A percentile compares a stretch with the other conserved stretches of the same genome.
These are phyloP conservation scores for Chrysomela aeneicollis DNA, from an alignment of 2,888 invertebrate species.

Conservation along the genomic window DNA sequence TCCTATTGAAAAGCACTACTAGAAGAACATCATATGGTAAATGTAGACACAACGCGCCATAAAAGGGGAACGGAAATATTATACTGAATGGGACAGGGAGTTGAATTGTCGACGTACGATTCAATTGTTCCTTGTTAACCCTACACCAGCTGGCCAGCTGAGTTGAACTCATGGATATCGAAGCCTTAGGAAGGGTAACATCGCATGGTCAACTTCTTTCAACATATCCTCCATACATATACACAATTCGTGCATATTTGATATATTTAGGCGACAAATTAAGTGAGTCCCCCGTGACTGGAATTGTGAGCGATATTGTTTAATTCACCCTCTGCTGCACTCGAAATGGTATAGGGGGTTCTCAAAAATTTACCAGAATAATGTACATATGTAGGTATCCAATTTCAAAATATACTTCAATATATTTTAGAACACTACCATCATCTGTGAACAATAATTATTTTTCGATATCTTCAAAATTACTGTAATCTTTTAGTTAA, in stretches of 20 bases:
- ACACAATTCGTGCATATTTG: constrained; percentile 61
- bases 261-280: constrained; percentile 62
- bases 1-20: constrained; percentile 42
- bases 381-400: background rate
- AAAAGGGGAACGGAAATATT: constrained; percentile 56
- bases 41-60: constrained; percentile 55
- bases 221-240: constrained; percentile 57
- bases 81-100: constrained; percentile 57
- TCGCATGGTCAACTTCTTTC: constrained; percentile 47
- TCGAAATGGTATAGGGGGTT: constrained; percentile 25
- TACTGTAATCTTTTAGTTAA: too few species aligned
- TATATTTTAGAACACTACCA: too few species aligned
- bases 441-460: too few species aligned
- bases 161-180: background rate
- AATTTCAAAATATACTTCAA: too few species aligned
- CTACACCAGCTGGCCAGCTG: constrained; percentile 54
- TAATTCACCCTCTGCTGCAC: constrained; percentile 47
- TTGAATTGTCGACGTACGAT: constrained; percentile 58
- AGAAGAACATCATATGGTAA: constrained; percentile 58
- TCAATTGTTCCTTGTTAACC: constrained; percentile 63
- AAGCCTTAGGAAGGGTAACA: constrained; percentile 27
- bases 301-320: constrained; percentile 57
- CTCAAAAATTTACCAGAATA: constrained; percentile 1
- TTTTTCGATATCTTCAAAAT: too few species aligned
- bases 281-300: constrained; percentile 52